Base-by-base conservation (phyloP, 2,888 invertebrate species). In the Eurytoma californica region DNA sequence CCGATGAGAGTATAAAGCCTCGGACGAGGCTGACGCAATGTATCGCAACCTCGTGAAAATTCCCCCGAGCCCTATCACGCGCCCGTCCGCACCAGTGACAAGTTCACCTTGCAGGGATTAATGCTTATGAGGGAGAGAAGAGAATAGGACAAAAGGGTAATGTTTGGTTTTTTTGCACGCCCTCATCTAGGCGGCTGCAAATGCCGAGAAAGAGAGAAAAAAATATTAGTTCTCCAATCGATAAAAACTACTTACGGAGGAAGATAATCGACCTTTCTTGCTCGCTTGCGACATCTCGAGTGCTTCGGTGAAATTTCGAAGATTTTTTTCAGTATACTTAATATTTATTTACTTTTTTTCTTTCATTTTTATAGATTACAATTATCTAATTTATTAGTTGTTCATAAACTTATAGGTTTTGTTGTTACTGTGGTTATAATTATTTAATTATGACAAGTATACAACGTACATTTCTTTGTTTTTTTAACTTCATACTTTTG, bases 281-380 rank as follows among this genome's bases (percentile, higher is more conserved):
- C 57, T 18, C 39, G 55, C 57, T 76, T 61, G 18, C 53, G 55
- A 72, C 80, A 68, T 65, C 69, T 69, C 30, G 74, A 74, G 73
- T 72, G 61, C 70, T 70, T 75, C 53, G 72, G 61, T 80, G 72
- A 76, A 80, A 80, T 76, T 80, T 72, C 61, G 72, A 79, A 66
- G 75, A 61, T 72, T 49, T 67, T 60, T 73, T 68, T 65, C 7
- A 30, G 65, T 61, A 63, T 61, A 51, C 30, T 57, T 16, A 20
- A 65, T 28, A 39, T 39, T 39, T n/a, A 68, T 30, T 9, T 57
- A 57, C 18, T 30, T 28, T 49, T 49, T 67, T 18, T 16, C 5
- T 39, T 39, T 39, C 9, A 4, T 39, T 39, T 2, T 39, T 39
- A 39, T 39, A 9, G 7, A 66, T 63, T 49, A 57, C 18, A 30